Evolutionary conservation across 2,888 invertebrate genomes (phyloP).

Genomic region (Cheilosia impressa): DNA sequence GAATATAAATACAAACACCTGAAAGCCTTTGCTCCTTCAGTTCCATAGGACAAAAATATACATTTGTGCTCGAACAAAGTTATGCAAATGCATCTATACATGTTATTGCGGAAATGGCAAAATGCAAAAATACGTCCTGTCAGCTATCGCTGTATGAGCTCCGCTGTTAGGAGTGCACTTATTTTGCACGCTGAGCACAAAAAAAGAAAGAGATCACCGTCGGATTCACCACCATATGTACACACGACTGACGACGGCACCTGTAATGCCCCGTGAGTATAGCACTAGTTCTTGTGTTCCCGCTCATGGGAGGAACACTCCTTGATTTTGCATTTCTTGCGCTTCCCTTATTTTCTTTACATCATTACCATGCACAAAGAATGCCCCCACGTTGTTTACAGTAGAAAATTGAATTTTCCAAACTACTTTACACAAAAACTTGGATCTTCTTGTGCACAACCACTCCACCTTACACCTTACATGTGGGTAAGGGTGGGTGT

Average conservation of each 20-base stretch:
- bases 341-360: background rate
- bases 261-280: background rate
- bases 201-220: background rate
- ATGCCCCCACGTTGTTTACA: background rate
- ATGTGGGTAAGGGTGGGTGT: constrained; percentile 3
- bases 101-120: constrained; percentile 6
- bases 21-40: background rate
- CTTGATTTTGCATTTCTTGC: constrained; percentile 18
- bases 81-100: constrained; percentile 6
- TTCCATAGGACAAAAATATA: background rate
- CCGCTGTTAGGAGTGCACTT: background rate
- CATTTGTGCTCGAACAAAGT: constrained; percentile 9
- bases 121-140: constrained; percentile 11
- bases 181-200: background rate
- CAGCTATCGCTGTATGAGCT: background rate
- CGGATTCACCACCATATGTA: background rate
- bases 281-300: background rate
- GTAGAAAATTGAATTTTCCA: constrained; percentile 20
- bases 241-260: background rate
- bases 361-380: constrained; percentile 1
- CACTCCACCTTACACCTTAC: background rate
- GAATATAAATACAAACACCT: background rate
- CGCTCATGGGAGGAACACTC: background rate
- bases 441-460: background rate
- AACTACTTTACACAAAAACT: background rate